Percentiles rank a stretch among this genome's conserved stretches.
phyloP scores from a whole-genome alignment of 2,113 vertebrate genomes.

The Etheostoma spectabile region DNA sequence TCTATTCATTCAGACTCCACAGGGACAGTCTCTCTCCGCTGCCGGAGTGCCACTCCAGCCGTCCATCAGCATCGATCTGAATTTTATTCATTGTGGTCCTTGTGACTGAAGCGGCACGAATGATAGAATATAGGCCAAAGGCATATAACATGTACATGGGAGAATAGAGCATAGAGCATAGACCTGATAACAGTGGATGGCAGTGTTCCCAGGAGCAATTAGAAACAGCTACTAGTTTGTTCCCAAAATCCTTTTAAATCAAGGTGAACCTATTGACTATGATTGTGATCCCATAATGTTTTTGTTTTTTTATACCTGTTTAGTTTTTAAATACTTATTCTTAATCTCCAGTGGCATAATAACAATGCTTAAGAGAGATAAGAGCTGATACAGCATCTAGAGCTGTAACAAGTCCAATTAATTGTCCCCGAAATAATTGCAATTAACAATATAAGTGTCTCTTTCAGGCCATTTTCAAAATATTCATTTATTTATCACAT shows the following conservation, averaged over 20 bases:
- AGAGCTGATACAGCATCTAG: too few relatives aligned
- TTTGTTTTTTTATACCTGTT: neutral
- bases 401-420: too few relatives aligned
- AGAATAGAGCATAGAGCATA: neutral
- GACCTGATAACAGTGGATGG: neutral
- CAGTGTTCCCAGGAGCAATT: neutral
- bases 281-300: neutral
- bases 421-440: too few relatives aligned
- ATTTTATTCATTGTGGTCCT: neutral
- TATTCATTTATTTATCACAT: too few relatives aligned
- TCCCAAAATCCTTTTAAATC: neutral
- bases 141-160: neutral
- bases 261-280: neutral
- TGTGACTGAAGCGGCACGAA: neutral
- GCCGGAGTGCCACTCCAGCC: neutral
- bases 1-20: constrained; percentile 32
- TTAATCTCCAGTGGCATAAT: neutral
- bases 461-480: too few relatives aligned
- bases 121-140: neutral
- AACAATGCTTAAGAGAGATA: neutral
- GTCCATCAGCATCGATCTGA: constrained; percentile 45
- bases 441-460: too few relatives aligned
- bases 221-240: neutral
- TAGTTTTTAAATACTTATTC: neutral
- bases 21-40: constrained; percentile 12